A percentile compares a stretch with the other conserved stretches of the same genome.
Conservation (phyloP, 1,140 invertebrate species). For the Drosophila leontia region DNA sequence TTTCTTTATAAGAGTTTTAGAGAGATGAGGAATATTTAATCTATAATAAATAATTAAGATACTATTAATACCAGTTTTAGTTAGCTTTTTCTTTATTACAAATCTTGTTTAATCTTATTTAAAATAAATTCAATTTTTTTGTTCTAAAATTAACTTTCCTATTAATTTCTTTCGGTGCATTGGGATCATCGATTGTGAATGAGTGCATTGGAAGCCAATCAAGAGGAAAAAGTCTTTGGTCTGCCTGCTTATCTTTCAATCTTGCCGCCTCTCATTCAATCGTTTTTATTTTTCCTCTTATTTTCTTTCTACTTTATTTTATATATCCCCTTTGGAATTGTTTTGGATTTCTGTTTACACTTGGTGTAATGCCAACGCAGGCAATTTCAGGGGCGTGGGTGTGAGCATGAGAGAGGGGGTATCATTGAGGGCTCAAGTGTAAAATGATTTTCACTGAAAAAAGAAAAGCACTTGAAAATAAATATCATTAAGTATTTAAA, state of each 20-base stretch:
- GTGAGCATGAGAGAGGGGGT: constrained; percentile 6
- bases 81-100: too few relatives aligned
- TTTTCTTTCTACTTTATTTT: constrained; percentile 2
- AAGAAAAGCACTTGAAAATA: neutral
- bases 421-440: constrained; percentile 23
- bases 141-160: neutral
- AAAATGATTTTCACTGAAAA: constrained; percentile 20
- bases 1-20: too few relatives aligned
- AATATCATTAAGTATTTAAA: neutral
- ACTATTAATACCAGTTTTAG: too few relatives aligned
- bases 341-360: constrained; percentile 67
- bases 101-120: neutral
- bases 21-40: too few relatives aligned
- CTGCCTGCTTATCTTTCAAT: constrained; percentile 42
- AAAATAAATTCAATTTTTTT: neutral
- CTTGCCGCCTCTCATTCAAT: constrained; percentile 34
- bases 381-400: constrained; percentile 33
- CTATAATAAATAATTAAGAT: too few relatives aligned
- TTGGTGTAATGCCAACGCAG: constrained; percentile 48
- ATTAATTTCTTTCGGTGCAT: constrained; percentile 19
- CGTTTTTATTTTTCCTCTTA: neutral
- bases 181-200: constrained; percentile 24
- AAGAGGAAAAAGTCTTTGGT: constrained; percentile 45
- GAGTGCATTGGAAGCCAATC: constrained; percentile 45
- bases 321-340: constrained; percentile 32